Evolutionary conservation across 2,113 vertebrate genomes (phyloP).

Genomic region (Furnarius figulus): DNA sequence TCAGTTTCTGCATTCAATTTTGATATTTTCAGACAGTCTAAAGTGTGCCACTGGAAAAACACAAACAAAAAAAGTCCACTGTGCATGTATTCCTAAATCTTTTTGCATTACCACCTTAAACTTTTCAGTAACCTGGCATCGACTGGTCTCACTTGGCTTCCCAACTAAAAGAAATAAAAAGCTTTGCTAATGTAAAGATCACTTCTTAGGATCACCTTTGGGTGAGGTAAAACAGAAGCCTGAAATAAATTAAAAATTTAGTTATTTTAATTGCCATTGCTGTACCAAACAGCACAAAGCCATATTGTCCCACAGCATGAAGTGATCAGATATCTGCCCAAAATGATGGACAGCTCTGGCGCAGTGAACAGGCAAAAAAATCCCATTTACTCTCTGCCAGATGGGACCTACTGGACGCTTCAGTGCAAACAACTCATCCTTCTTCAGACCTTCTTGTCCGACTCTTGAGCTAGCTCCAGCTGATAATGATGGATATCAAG

Average conservation of each 20-base stretch:
- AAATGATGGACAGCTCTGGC: slow-evolving; percentile 85
- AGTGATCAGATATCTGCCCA: slow-evolving; percentile 81
- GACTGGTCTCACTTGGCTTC: neutral
- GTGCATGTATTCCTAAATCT: neutral
- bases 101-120: neutral
- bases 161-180: neutral
- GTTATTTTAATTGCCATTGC: slow-evolving; percentile 65
- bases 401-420: slow-evolving; percentile 91
- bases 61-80: neutral
- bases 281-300: slow-evolving; percentile 73
- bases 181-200: neutral
- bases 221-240: slow-evolving; percentile 51
- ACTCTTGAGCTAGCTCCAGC: slow-evolving; percentile 81
- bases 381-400: slow-evolving; percentile 88
- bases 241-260: slow-evolving; percentile 60
- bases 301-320: slow-evolving; percentile 84
- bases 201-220: neutral
- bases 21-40: neutral
- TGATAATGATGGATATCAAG: slow-evolving; percentile 91
- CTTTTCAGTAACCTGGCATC: neutral
- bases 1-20: neutral
- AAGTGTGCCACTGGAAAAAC: neutral
- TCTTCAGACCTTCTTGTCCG: slow-evolving; percentile 87
- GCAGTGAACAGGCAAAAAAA: slow-evolving; percentile 80
- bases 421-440: slow-evolving; percentile 89